Evolutionary conservation across 2,888 invertebrate genomes (phyloP).

Genomic region (Tanytarsus gracilentus): DNA sequence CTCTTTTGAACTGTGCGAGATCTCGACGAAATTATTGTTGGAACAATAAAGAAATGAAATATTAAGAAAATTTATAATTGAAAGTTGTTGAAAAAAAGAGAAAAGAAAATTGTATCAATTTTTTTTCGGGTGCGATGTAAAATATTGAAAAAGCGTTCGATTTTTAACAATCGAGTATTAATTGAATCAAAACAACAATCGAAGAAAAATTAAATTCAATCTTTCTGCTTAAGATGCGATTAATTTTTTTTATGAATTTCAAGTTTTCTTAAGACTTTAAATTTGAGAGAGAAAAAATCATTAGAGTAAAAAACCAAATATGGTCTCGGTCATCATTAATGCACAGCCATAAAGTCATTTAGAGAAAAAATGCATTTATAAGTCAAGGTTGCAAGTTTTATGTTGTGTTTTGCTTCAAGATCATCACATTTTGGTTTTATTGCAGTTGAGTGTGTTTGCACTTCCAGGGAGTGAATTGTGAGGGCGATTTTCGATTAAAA

Average conservation of each 20-base stretch:
- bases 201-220: slow-evolving; percentile 5
- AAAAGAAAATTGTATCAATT: background rate
- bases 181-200: slow-evolving; percentile 11
- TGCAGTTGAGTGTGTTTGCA: background rate
- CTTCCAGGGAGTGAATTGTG: background rate
- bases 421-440: slow-evolving; percentile 21
- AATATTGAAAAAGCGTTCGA: background rate
- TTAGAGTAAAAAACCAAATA: too few species aligned
- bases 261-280: background rate
- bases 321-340: slow-evolving; percentile 1
- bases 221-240: background rate
- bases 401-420: slow-evolving; percentile 18
- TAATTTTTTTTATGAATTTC: background rate
- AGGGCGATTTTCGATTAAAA: background rate
- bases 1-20: too few species aligned
- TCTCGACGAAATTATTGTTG: slow-evolving; percentile 1
- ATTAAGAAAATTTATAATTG: slow-evolving; percentile 8
- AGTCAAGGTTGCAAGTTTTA: slow-evolving; percentile 20
- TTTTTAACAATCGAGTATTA: background rate
- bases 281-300: background rate
- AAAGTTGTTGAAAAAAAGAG: background rate
- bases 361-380: slow-evolving; percentile 1
- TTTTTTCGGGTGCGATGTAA: slow-evolving; percentile 4
- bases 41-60: slow-evolving; percentile 13
- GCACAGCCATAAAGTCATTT: slow-evolving; percentile 14